Evolutionary conservation across 2,797 vertebrate genomes (phyloP).

Genomic region (Spinus olivaceus): DNA sequence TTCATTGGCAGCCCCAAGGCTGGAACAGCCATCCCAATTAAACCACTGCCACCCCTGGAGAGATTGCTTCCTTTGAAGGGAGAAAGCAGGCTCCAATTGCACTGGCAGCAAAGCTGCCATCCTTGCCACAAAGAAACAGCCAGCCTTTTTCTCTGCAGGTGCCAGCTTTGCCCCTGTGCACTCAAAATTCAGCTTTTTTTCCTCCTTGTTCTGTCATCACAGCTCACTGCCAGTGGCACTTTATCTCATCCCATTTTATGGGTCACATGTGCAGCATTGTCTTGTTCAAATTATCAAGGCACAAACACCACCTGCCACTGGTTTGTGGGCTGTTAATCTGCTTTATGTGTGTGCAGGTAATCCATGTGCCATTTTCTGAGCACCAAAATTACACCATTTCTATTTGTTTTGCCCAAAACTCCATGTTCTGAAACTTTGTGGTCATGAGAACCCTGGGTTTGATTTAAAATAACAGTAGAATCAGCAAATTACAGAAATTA

Average conservation of each 20-base stretch:
- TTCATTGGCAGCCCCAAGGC: neutral
- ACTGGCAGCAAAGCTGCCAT: neutral
- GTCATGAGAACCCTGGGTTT: neutral
- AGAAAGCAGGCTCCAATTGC: neutral
- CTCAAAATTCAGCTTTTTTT: neutral
- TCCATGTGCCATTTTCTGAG: neutral
- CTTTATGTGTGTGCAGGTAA: neutral
- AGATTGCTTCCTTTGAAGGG: neutral
- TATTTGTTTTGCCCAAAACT: neutral
- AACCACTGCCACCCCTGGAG: neutral
- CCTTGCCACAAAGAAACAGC: neutral
- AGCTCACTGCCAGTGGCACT: neutral
- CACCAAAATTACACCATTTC: neutral
- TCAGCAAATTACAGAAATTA: neutral
- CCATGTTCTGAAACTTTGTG: neutral
- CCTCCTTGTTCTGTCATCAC: neutral
- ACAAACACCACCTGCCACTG: constrained; percentile 22
- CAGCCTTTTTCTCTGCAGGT: neutral
- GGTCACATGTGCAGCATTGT: neutral
- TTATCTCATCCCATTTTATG: neutral
- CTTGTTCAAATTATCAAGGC: neutral
- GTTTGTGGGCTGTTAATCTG: neutral
- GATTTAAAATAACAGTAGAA: neutral
- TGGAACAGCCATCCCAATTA: neutral
- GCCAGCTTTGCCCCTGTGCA: neutral